Evolutionary conservation across 2,797 vertebrate species (phyloP).

Genomic region (Siniperca scherzeri): DNA sequence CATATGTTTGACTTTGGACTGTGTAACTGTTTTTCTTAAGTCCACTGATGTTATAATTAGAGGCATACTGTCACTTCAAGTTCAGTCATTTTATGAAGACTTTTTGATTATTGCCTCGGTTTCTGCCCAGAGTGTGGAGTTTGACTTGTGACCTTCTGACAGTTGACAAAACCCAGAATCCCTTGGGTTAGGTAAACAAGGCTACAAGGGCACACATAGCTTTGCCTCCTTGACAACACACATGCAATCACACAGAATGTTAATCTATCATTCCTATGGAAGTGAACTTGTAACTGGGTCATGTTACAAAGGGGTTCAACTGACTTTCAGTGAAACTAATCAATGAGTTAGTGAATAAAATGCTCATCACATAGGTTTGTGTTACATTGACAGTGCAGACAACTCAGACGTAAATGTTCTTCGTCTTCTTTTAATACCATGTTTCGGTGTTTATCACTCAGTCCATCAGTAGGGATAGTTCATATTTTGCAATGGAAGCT

Average conservation of each 20-base stretch:
- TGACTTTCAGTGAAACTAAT: neutral
- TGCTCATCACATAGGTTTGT: neutral
- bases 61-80: neutral
- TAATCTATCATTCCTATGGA: slow-evolving; percentile 21
- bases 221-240: slow-evolving; percentile 66
- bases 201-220: slow-evolving; percentile 42
- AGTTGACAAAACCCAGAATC: slow-evolving; percentile 67
- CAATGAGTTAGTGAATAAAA: neutral
- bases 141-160: slow-evolving; percentile 64
- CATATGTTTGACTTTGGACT: neutral
- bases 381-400: neutral
- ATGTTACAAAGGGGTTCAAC: neutral
- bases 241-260: slow-evolving; percentile 21
- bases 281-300: neutral
- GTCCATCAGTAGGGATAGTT: neutral
- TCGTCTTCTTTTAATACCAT: neutral
- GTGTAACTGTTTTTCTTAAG: neutral
- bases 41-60: neutral
- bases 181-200: slow-evolving; percentile 66
- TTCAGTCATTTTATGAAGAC: neutral
- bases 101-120: neutral
- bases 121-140: neutral
- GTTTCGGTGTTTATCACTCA: neutral
- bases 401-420: neutral
- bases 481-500: too few species aligned